phyloP scores from a whole-genome alignment of 2,797 vertebrate genomes.

The Bryconaethiops microstoma region DNA sequence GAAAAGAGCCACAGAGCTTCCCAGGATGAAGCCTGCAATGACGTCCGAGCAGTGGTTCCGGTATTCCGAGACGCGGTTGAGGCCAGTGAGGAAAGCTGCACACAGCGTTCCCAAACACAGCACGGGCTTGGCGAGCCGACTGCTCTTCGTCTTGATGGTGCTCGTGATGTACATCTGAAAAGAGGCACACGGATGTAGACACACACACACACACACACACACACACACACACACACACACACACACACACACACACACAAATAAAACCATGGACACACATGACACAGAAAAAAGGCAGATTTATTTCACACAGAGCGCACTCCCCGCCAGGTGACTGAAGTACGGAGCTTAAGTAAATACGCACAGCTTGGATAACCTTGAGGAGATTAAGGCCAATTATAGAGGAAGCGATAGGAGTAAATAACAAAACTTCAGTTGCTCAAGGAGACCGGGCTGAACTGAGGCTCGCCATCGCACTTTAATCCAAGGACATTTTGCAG shows the following conservation, averaged over 20 bases:
- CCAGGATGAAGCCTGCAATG: slow-evolving; percentile 93
- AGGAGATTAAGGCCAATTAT: slow-evolving; percentile 46
- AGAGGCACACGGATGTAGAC: not conserved
- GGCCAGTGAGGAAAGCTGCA: slow-evolving; percentile 91
- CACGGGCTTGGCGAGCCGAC: slow-evolving; percentile 94
- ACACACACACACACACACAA: slow-evolving; percentile 2
- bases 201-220: slow-evolving; percentile 12
- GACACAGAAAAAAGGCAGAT: not conserved
- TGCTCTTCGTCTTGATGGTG: slow-evolving; percentile 98
- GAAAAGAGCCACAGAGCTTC: slow-evolving; percentile 91
- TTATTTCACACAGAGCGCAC: slow-evolving; percentile 23
- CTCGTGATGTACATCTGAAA: slow-evolving; percentile 98
- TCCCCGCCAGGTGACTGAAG: slow-evolving; percentile 33
- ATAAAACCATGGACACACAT: not conserved
- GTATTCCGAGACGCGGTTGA: slow-evolving; percentile 97
- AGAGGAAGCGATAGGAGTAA: slow-evolving; percentile 27
- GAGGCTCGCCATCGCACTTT: not conserved
- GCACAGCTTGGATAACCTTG: slow-evolving; percentile 31
- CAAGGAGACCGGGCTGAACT: not conserved
- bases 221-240: no score
- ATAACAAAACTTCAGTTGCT: slow-evolving; percentile 24
- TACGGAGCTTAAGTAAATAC: slow-evolving; percentile 30
- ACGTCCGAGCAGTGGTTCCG: slow-evolving; percentile 97
- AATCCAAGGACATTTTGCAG: slow-evolving; percentile 18
- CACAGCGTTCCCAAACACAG: slow-evolving; percentile 94